phyloP scores from a whole-genome alignment of 2,888 invertebrate genomes.

The Acanthosepion esculentum region DNA sequence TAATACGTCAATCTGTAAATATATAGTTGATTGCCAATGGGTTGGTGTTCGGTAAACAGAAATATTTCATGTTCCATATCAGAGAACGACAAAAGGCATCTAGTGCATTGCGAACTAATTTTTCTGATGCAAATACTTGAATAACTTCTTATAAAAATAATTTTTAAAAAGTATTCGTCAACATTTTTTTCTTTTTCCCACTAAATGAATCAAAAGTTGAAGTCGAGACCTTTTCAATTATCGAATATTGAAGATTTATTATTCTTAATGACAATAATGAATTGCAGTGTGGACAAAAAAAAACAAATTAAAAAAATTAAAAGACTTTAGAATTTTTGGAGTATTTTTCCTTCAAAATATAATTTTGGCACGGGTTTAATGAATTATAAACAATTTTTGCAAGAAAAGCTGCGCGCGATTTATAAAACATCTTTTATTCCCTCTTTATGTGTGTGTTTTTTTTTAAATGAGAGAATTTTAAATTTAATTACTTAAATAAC shows the following conservation, averaged over 20 bases:
- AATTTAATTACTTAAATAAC: constrained; percentile 33
- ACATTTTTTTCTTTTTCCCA: neutral
- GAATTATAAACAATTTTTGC: neutral
- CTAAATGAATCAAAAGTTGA: neutral
- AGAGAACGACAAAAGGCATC: neutral
- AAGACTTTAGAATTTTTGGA: neutral
- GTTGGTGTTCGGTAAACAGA: neutral
- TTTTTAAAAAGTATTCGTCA: neutral
- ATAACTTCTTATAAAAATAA: neutral
- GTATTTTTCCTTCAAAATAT: neutral
- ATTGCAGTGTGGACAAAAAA: neutral
- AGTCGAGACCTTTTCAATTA: neutral
- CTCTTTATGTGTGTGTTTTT: neutral
- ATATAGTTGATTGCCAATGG: too few species aligned
- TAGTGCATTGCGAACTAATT: neutral
- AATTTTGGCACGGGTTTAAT: neutral
- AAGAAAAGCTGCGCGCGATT: neutral
- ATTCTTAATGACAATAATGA: neutral
- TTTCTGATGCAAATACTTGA: neutral
- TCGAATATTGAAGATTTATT: neutral
- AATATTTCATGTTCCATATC: neutral
- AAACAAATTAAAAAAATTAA: neutral
- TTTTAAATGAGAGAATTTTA: neutral
- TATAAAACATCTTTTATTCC: neutral
- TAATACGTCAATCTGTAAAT: too few species aligned